These are phyloP conservation scores for Gastracanthus pulcherrimus DNA, from an alignment of 2,888 invertebrate genomes.

Conservation along the genomic window DNA sequence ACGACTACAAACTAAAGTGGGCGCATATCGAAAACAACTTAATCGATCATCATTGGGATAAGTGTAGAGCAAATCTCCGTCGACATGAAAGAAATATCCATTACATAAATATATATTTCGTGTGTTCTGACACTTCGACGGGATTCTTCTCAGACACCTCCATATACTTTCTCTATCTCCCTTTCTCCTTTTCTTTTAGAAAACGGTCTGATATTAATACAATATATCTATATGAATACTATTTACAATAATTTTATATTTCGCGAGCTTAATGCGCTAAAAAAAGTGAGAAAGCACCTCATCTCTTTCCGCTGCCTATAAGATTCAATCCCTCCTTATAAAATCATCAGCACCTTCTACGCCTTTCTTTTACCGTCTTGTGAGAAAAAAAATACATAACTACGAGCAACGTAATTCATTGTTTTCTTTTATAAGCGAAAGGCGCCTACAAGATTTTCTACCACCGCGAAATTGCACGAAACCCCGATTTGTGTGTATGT, in stretches of 20 bases:
- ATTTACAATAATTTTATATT: conserved; percentile 61
- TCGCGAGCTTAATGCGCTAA: conserved; percentile 16
- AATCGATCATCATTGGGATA: conserved; percentile 33
- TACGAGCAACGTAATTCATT: conserved; percentile 29
- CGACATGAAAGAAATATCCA: conserved; percentile 23
- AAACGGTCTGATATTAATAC: conserved; percentile 52
- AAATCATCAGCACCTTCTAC: conserved; percentile 48
- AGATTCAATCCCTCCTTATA: conserved; percentile 43
- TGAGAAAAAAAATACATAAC: conserved; percentile 15
- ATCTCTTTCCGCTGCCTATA: conserved; percentile 23
- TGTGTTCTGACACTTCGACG: conserved; percentile 33
- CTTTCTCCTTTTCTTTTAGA: conserved; percentile 33
- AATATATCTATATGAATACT: conserved; percentile 52
- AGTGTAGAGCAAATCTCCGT: neutral
- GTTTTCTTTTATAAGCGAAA: conserved; percentile 29
- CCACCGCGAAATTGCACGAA: conserved; percentile 75
- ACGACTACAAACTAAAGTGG: conserved; percentile 37
- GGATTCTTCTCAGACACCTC: conserved; percentile 18
- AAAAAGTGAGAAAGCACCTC: conserved; percentile 51
- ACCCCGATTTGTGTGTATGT: conserved; percentile 68
- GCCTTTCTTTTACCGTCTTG: conserved; percentile 10
- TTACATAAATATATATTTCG: conserved; percentile 42
- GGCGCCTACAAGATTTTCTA: conserved; percentile 62
- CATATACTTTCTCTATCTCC: conserved; percentile 5
- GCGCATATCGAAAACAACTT: conserved; percentile 42